Evolutionary conservation across 2,113 vertebrate genomes (phyloP).

Genomic region (Catagonus wagneri): DNA sequence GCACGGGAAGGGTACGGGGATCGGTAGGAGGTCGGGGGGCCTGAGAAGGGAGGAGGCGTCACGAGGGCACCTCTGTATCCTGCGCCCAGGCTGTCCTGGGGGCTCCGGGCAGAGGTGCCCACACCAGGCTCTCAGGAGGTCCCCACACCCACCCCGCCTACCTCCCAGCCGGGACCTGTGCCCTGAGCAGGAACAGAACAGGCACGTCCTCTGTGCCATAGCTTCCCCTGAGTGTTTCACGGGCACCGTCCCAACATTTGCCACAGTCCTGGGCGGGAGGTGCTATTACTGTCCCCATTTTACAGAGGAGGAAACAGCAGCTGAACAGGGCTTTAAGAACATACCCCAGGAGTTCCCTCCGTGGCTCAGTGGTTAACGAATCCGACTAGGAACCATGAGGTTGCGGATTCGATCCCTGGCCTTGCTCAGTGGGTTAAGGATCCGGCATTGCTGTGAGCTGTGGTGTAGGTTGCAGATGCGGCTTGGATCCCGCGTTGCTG

Average conservation of each 20-base stretch:
- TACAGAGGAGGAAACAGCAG: not conserved
- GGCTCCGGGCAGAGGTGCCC: not conserved
- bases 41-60: not conserved
- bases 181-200: not conserved
- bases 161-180: not conserved
- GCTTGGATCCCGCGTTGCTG: no score
- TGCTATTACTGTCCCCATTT: not conserved
- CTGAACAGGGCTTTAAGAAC: not conserved
- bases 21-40: no score
- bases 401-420: no score
- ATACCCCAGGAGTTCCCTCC: no score
- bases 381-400: no score
- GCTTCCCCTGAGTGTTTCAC: not conserved
- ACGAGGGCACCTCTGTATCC: not conserved
- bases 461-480: no score
- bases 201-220: not conserved
- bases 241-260: not conserved
- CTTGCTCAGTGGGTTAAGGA: no score
- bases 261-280: not conserved
- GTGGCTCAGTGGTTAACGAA: no score
- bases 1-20: not conserved
- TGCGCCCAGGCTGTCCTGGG: not conserved
- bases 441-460: no score
- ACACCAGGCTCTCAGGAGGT: no score
- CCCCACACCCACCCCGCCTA: fast-evolving